Percentiles rank a stretch among this genome's conserved stretches.
These are phyloP conservation scores for Marisa cornuarietis DNA, from an alignment of 1,140 invertebrate genomes.

Conservation along the genomic window DNA sequence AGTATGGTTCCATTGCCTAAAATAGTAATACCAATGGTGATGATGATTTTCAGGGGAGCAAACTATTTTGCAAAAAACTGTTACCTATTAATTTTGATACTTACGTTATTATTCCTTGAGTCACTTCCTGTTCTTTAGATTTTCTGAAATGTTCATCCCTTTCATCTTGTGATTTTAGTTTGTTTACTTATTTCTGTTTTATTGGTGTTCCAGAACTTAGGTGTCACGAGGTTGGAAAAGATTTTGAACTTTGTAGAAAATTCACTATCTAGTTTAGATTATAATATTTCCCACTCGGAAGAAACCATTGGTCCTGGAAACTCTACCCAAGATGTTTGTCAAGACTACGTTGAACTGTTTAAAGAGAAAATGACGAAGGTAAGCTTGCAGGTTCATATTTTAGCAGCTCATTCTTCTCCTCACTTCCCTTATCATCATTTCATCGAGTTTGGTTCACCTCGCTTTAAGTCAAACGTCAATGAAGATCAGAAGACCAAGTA, in stretches of 20 bases:
- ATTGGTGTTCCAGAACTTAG: not conserved
- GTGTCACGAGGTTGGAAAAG: slow-evolving; percentile 2
- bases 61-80: too few relatives aligned
- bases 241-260: slow-evolving; percentile 6
- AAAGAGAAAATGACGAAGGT: too few relatives aligned
- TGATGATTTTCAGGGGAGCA: not conserved
- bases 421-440: too few relatives aligned
- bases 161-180: not conserved
- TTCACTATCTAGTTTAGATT: not conserved
- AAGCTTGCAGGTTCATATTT: too few relatives aligned
- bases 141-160: not conserved
- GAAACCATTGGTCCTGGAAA: too few relatives aligned
- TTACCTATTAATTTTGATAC: too few relatives aligned
- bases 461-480: too few relatives aligned
- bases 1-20: not conserved
- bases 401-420: too few relatives aligned
- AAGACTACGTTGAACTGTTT: too few relatives aligned
- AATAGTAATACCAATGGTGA: not conserved
- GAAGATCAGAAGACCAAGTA: too few relatives aligned
- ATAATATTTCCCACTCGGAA: not conserved
- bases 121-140: not conserved
- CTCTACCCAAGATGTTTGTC: too few relatives aligned
- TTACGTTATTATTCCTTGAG: not conserved
- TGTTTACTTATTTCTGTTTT: not conserved
- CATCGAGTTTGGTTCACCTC: too few relatives aligned